Evolutionary conservation across 2,888 invertebrate genomes (phyloP), one percentile per base, ranked within the genome.

Genomic region (Stenotaenia linearis): DNA sequence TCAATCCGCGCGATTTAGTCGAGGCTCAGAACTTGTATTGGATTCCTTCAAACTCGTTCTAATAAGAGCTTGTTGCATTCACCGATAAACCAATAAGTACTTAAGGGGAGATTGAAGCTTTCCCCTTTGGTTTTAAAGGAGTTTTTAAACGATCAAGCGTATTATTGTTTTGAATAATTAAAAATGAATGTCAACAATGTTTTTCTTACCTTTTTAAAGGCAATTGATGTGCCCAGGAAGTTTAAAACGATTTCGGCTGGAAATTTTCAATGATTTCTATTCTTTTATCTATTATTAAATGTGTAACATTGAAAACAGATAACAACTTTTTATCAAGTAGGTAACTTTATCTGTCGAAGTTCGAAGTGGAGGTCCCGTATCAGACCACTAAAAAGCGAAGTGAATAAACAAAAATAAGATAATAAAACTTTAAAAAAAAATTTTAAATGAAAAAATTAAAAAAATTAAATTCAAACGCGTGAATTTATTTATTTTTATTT

Each of bases 21-120:
- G 76, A 30, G 76, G 30, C 76, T 76, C 30, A 45, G 45, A 45
- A 45, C 45, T 45, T 28, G 76, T 30, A 76, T 76, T 35, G 76
- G 76, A 76, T 76, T 76, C 32, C n/a, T 25, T 21, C 74, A 30
- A 74, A 30, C 30, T 30, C 74, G 28, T 74, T 74, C 30, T 74
- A 74, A 74, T 30, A 74, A 30, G 74, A 74, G 30, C 30, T 74
- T 74, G 74, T 74, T 30, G 28, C 28, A 74, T 74, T 74, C 30
- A 30, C 74, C 28, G 30, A 74, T 30, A 74, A 74, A 74, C 30
- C 30, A 30, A 30, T 30, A 74, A n/a, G 74, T 74, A 15, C 25
- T 74, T 74, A 21, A 74, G n/a, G 23, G 30, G 28, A 74, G 74
- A n/a, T 30, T 25, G 74, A 15, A 25, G 30, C 7, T 74, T 74